These are phyloP conservation scores for Lysandra bellargus DNA, from an alignment of 2,888 invertebrate species.

Conservation along the genomic window DNA sequence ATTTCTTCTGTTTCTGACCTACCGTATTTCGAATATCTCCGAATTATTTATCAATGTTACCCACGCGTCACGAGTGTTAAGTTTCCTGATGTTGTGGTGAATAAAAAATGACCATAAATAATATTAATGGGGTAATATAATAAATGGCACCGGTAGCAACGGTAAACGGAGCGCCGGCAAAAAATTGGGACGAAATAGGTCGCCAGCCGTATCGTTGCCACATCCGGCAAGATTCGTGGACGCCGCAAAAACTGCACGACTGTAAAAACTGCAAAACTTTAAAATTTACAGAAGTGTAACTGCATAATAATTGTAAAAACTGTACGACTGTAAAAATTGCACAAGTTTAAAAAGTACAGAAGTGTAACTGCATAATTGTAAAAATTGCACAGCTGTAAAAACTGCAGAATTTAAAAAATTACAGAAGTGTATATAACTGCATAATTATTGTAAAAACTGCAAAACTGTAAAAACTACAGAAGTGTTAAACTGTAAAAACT, in stretches of 20 bases:
- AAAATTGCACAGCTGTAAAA: too few relatives aligned
- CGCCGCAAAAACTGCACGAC: constrained; percentile 44
- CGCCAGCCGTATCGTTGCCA: constrained; percentile 50
- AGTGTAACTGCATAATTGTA: too few relatives aligned
- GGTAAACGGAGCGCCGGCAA: constrained; percentile 48
- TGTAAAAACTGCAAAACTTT: not conserved
- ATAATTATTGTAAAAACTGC: too few relatives aligned
- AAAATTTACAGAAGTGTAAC: not conserved
- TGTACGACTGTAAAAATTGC: too few relatives aligned
- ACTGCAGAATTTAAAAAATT: too few relatives aligned
- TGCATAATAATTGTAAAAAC: too few relatives aligned
- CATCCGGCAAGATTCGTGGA: constrained; percentile 63
- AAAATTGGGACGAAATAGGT: constrained; percentile 62
- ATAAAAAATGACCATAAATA: constrained; percentile 2
- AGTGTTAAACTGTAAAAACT: too few relatives aligned
- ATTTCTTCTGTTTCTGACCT: too few relatives aligned
- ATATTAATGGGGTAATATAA: constrained; percentile 14
- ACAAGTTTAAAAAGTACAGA: too few relatives aligned
- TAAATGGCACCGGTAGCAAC: constrained; percentile 3
- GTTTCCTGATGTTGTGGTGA: not conserved
- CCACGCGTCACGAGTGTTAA: not conserved
- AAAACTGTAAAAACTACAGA: too few relatives aligned
- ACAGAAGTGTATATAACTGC: too few relatives aligned
- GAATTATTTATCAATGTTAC: not conserved
- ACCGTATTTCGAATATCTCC: not conserved